These are phyloP conservation scores for Thunnus maccoyii DNA, from an alignment of 2,113 vertebrate genomes.

Conservation along the genomic window DNA sequence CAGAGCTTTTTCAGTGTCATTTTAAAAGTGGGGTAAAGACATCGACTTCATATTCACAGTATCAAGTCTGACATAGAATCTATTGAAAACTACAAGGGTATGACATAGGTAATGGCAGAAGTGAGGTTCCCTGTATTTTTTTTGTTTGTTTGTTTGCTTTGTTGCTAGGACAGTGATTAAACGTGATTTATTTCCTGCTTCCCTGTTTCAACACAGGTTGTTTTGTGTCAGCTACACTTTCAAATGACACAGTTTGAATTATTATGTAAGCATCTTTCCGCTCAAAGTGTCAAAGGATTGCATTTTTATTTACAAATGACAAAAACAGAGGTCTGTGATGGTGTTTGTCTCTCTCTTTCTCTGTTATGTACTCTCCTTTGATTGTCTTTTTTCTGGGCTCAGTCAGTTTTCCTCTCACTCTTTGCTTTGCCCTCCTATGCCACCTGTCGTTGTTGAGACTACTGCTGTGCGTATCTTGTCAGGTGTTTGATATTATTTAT, in stretches of 20 bases:
- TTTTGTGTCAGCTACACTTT: conserved; percentile 61
- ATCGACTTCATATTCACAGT: conserved; percentile 62
- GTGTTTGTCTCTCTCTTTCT: conserved; percentile 73
- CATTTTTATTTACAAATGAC: conserved; percentile 52
- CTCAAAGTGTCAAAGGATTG: conserved; percentile 63
- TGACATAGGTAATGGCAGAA: conserved; percentile 40
- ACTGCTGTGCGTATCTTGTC: conserved; percentile 85
- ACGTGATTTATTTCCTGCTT: conserved; percentile 47
- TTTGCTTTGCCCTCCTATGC: conserved; percentile 80
- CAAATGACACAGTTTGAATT: conserved; percentile 49
- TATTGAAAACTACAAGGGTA: conserved; percentile 22
- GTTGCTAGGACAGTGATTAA: conserved; percentile 34
- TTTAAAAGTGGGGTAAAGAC: conserved; percentile 44
- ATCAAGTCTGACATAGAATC: conserved; percentile 46
- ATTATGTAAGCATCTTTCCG: conserved; percentile 50
- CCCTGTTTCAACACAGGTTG: conserved; percentile 49
- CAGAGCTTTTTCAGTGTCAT: conserved; percentile 45
- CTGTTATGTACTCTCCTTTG: conserved; percentile 63
- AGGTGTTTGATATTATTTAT: conserved; percentile 88
- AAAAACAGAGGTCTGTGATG: conserved; percentile 67
- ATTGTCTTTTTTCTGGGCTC: conserved; percentile 59
- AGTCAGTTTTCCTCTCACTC: conserved; percentile 67
- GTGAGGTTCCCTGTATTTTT: conserved; percentile 43
- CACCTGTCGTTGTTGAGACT: conserved; percentile 79
- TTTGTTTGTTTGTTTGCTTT: not conserved